Base-by-base conservation (phyloP, 1,140 invertebrate species). In the Alviniconcha marisindica region DNA sequence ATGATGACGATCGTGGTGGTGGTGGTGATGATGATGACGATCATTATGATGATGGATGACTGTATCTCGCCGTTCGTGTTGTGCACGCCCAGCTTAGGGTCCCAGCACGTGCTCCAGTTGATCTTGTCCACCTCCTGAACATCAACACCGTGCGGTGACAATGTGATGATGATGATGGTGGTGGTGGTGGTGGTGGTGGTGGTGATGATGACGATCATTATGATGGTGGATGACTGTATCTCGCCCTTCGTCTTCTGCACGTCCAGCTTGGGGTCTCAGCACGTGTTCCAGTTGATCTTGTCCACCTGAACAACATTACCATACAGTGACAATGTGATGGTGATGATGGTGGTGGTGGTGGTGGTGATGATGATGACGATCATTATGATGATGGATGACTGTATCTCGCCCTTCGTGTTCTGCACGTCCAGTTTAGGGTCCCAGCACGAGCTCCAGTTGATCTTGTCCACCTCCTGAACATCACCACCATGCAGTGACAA, bases 381-480 rank as follows among this genome's bases (percentile, higher is more conserved):
- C n/a, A n/a, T n/a, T n/a, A 24, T 14, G 51, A n/a, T n/a, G n/a
- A n/a, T 12, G 10, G 24, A 24, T 14, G 51, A 54, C n/a, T n/a
- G n/a, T n/a, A n/a, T n/a, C n/a, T 92, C 92, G 1, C 90, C 91
- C 18, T 90, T 86, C 10, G 87, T 89, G 81, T 93, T 93, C 77
- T 92, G 91, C 36, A 93, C 90, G 79, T 90, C 91, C 33, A 93
- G 76, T 82, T 91, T 89, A 0, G 92, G 92, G 84, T 91, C 91
- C 91, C 91, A 93, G 28, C 44, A 56, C 14, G 10, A 7, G 3
- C n/a, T 28, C 83, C 78, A 81, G 71, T 84, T 77, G 38, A 84
- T 66, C 42, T 60, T 63, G 69, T 77, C 71, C 73, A 76, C 73
- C 7, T 76, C 73, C 42, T 76, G 40, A 18, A 44, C 10, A 21